These are phyloP conservation scores for Nycticorax nycticorax DNA, from an alignment of 2,113 vertebrate genomes.

Conservation along the genomic window DNA sequence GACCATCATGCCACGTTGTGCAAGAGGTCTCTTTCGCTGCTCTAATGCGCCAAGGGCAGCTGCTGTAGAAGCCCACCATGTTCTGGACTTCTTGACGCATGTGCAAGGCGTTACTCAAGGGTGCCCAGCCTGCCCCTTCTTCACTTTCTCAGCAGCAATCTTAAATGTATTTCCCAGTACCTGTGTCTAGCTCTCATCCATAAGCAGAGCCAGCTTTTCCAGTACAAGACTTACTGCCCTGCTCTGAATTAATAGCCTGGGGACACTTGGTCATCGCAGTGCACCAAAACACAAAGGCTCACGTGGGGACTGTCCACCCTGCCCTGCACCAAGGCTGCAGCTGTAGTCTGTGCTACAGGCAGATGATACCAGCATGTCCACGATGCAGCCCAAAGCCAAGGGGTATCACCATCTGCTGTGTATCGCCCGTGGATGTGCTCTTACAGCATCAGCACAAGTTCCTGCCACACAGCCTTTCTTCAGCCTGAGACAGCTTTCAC, in stretches of 20 bases:
- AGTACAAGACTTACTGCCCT: not conserved
- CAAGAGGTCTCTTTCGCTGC: not conserved
- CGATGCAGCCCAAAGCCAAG: not conserved
- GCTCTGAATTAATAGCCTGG: not conserved
- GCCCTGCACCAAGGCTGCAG: not conserved
- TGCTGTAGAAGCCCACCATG: not conserved
- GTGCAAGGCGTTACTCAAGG: not conserved
- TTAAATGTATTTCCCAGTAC: not conserved
- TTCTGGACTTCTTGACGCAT: not conserved
- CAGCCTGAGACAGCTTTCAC: not conserved
- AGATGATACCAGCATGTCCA: not conserved
- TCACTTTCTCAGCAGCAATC: not conserved
- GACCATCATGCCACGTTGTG: accelerated
- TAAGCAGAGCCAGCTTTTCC: not conserved
- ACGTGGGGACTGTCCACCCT: not conserved
- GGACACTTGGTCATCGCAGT: not conserved
- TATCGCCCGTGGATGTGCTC: too few species aligned
- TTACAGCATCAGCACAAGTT: not conserved
- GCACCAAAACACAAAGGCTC: not conserved
- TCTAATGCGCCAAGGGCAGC: not conserved
- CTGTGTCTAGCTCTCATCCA: not conserved
- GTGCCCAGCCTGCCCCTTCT: not conserved
- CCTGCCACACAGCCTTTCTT: not conserved
- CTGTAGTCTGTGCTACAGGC: too few species aligned
- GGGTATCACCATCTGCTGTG: not conserved